These are phyloP conservation scores for Esox lucius DNA, from an alignment of 2,797 vertebrate species.

Conservation along the genomic window DNA sequence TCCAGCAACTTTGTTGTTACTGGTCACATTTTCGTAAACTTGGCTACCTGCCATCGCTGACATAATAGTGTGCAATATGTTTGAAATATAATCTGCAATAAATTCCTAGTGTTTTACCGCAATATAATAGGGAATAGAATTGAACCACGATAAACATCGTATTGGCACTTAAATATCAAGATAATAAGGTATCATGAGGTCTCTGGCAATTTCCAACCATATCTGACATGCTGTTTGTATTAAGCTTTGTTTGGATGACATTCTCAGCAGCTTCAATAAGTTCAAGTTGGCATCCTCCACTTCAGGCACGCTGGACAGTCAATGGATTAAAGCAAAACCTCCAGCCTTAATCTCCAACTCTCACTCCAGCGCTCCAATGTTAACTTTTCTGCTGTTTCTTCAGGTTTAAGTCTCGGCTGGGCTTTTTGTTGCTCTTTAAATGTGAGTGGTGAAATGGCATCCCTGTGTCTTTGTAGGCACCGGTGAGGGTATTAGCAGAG, in stretches of 20 bases:
- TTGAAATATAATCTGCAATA: too few species aligned
- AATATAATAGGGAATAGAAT: too few species aligned
- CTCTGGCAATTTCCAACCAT: too few species aligned
- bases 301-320: constrained; percentile 35
- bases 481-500: constrained; percentile 81
- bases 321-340: constrained; percentile 55
- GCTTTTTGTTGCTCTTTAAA: constrained; percentile 63
- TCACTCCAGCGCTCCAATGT: constrained; percentile 63
- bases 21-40: too few species aligned
- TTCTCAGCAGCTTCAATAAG: neutral
- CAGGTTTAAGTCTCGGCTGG: constrained; percentile 53
- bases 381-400: constrained; percentile 66
- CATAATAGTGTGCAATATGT: too few species aligned
- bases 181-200: too few species aligned
- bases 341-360: constrained; percentile 62
- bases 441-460: constrained; percentile 77
- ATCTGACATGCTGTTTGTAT: constrained; percentile 11
- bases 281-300: neutral
- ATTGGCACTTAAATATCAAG: too few species aligned
- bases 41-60: too few species aligned
- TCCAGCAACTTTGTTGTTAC: neutral
- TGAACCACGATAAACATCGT: too few species aligned
- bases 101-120: too few species aligned
- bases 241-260: neutral
- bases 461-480: constrained; percentile 77